These are phyloP conservation scores for Neria commutata DNA, from an alignment of 2,888 invertebrate genomes.

Conservation along the genomic window DNA sequence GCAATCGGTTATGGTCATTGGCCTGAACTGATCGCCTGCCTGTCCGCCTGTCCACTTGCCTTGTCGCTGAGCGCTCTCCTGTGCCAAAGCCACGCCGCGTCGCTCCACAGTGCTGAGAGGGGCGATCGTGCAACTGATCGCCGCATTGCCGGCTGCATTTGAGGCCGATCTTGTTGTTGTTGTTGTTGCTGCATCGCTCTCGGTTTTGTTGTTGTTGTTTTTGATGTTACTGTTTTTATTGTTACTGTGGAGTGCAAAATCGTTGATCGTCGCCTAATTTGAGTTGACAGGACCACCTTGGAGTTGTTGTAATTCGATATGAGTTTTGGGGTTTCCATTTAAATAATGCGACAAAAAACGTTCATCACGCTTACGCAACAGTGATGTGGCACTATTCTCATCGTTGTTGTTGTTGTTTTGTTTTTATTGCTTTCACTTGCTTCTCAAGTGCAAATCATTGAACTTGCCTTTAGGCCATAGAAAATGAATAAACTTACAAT, in stretches of 20 bases:
- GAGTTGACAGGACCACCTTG: constrained; percentile 49
- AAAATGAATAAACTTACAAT: no score
- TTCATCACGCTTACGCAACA: constrained; percentile 14
- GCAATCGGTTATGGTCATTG: constrained; percentile 4
- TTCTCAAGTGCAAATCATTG: no score
- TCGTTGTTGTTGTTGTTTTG: no score
- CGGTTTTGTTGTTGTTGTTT: not conserved
- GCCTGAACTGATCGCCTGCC: no score
- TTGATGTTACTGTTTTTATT: not conserved
- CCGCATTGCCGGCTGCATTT: not conserved
- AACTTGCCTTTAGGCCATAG: no score
- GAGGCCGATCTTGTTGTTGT: no score
- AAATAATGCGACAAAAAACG: constrained; percentile 22
- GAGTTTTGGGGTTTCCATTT: constrained; percentile 34
- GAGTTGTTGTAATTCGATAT: constrained; percentile 37
- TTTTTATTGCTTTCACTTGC: no score
- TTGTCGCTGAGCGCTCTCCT: no score
- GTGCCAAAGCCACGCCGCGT: no score
- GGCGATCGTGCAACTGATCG: not conserved
- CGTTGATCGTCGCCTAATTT: constrained; percentile 45
- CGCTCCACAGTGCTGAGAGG: not conserved
- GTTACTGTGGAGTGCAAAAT: constrained; percentile 30
- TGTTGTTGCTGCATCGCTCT: not conserved
- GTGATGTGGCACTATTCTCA: no score
- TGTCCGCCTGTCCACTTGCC: no score